Evolutionary conservation across 1,140 invertebrate species (phyloP).

Genomic region (Drosophila serrata): DNA sequence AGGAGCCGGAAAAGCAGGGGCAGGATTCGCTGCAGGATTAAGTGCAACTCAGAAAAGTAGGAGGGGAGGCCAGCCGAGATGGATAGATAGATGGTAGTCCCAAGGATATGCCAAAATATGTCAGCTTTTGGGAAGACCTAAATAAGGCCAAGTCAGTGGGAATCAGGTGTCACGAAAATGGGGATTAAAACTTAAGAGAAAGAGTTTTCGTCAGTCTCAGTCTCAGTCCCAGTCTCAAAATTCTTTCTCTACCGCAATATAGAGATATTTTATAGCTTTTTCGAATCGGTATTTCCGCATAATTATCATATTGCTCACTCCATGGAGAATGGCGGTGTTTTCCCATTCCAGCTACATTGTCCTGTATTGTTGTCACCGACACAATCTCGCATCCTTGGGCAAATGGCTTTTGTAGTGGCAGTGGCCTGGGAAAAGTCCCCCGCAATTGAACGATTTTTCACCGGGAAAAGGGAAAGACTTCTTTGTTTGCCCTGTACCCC

Average conservation of each 20-base stretch:
- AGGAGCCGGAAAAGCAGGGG: background rate
- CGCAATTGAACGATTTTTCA: constrained; percentile 25
- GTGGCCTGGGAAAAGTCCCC: background rate
- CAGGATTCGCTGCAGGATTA: constrained; percentile 16
- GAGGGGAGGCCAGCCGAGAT: too few relatives aligned
- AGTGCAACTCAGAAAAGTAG: constrained; percentile 4
- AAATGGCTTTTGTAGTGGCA: constrained; percentile 24
- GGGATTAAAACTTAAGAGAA: background rate
- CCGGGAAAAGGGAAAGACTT: background rate
- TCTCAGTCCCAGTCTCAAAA: background rate
- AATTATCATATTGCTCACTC: constrained; percentile 56
- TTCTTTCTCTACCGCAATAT: background rate
- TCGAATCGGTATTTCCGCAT: constrained; percentile 42
- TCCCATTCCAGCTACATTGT: constrained; percentile 1
- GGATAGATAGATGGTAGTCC: constrained; percentile 5
- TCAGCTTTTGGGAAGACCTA: background rate
- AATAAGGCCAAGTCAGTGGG: constrained; percentile 3
- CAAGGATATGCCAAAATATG: constrained; percentile 31
- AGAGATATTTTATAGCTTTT: constrained; percentile 3
- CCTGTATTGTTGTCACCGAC: constrained; percentile 10
- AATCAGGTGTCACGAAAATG: constrained; percentile 3
- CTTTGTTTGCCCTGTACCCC: constrained; percentile 15
- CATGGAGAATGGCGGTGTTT: background rate
- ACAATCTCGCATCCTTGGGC: constrained; percentile 24
- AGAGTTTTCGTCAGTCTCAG: background rate